Evolutionary conservation across 2,888 invertebrate species (phyloP), one percentile per base, ranked within the genome.

Genomic region (Polylopha cassiicola): DNA sequence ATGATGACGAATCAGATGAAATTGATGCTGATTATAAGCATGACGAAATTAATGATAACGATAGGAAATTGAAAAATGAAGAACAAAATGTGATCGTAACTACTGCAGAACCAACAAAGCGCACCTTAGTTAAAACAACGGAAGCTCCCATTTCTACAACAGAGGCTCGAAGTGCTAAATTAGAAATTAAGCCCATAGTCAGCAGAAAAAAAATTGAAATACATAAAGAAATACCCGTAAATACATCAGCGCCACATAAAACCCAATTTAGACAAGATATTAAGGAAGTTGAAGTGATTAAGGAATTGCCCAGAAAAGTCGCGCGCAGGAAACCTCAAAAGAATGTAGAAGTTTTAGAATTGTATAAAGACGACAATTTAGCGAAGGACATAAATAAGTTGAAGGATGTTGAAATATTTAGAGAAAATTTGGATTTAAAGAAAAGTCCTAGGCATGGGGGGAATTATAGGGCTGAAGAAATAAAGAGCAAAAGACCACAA

Each of bases 371-470:
- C 44, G 77, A 81, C 24, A 71, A 74, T 11, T 61, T 85, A 44
- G 81, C 84, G 16, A 71, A 73, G 54, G 75, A 82, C 38, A 59
- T 85, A 11, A 85, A 85, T 47, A 73, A 76, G 50, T 54, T 84
- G 38, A 69, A 73, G 5, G 79, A 74, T 27, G 76, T 86, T 7
- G 86, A 86, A 66, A 60, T 86, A 50, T 85, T 86, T 33, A 69
- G 61, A 45, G 67, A 74, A 44, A 63, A 70, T 34, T 51, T 81
- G 32, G 66, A 80, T 46, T 44, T 79, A 2, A 61, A 59, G 13
- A 62, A 61, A 13, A 75, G 77, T 3, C 82, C 80, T 4, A 73
- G 62, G 48, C 85, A 85, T 53, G 86, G 86, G 23, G 86, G 86
- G 14, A 86, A 86, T 47, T 85, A 85, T 38, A 69, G 71, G 61